Base-by-base conservation (phyloP, 92 coral and sea anemone genomes). In the Zoanthus sociatus region DNA sequence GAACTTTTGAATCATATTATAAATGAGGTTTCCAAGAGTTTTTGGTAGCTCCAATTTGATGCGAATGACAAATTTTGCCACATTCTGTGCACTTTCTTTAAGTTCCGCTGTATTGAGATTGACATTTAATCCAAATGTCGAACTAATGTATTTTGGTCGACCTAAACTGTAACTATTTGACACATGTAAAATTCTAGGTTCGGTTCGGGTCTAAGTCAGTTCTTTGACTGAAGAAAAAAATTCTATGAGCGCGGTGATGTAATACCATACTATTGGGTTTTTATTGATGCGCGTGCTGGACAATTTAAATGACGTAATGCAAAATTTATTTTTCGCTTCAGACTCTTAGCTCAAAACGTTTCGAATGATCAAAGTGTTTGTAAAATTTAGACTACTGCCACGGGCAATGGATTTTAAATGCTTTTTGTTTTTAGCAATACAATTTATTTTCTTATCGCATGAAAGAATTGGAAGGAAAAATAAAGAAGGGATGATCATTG, bases 1-100 rank as follows among this genome's bases (percentile, higher is more conserved):
- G 68, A 60, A 60, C 68, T 60, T 60, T 60, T 26, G 68, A n/a
- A 60, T 60, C 68, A 60, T 60, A 60, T 60, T 60, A 60, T 60
- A 16, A 60, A 60, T 13, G 21, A n/a, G 21, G 68, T 13, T 13
- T 60, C 68, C 68, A 60, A 60, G 13, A 7, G 7, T 13, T 60
- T 60, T 13, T 60, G 17, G 7, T 60, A 16, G 68, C 68, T n/a
- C 21, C 7, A 60, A 60, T 13, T 60, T 60, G 68, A 60, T 60
- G n/a, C 14, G 1, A 60, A 60, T 60, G 9, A 60, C 68, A 60
- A n/a, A 16, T 60, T 60, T 13, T 60, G 9, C 68, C 0, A 1
- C 53, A 48, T 48, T 48, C 53, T 48, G 0, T 48, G 53, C 17
- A 14, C 13, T 60, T 60, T 60, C 26, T 26, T 48, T 48, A 48